phyloP scores from a whole-genome alignment of 37 sponge, comb jelly and placozoan species.

The Spongilla lacustris region DNA sequence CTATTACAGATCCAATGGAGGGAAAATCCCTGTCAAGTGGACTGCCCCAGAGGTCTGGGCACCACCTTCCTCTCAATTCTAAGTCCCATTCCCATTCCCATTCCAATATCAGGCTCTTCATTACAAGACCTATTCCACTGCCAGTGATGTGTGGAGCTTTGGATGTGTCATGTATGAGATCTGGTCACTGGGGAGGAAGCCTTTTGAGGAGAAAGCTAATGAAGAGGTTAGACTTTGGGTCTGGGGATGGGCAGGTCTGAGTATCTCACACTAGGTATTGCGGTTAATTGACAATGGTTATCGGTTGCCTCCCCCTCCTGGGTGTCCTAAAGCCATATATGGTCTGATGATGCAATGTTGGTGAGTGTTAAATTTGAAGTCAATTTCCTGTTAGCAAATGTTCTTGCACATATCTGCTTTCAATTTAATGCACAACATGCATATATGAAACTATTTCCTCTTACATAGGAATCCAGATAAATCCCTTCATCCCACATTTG shows the following conservation, averaged over 20 bases:
- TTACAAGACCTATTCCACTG: conserved; percentile 51
- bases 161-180: conserved; percentile 70
- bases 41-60: conserved; percentile 29
- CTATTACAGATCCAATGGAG: conserved; percentile 25
- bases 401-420: not conserved
- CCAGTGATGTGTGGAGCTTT: conserved; percentile 74
- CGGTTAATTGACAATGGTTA: conserved; percentile 11
- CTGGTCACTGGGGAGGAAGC: conserved; percentile 61
- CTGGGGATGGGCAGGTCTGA: no score
- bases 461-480: conserved; percentile 16
- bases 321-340: conserved; percentile 34
- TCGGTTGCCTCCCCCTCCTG: conserved; percentile 49
- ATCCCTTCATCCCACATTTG: conserved; percentile 15
- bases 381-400: no score
- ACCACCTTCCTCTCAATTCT: not conserved
- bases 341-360: conserved; percentile 43
- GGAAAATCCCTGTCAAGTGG: conserved; percentile 52
- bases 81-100: not conserved
- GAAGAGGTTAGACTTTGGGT: conserved; percentile 7
- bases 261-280: not conserved
- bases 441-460: not conserved
- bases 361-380: not conserved
- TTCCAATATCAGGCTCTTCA: conserved; percentile 36
- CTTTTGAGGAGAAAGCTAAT: conserved; percentile 32
- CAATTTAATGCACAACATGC: not conserved